Evolutionary conservation across 2,797 vertebrate genomes (phyloP).

Genomic region (Ceyx erithaca): DNA sequence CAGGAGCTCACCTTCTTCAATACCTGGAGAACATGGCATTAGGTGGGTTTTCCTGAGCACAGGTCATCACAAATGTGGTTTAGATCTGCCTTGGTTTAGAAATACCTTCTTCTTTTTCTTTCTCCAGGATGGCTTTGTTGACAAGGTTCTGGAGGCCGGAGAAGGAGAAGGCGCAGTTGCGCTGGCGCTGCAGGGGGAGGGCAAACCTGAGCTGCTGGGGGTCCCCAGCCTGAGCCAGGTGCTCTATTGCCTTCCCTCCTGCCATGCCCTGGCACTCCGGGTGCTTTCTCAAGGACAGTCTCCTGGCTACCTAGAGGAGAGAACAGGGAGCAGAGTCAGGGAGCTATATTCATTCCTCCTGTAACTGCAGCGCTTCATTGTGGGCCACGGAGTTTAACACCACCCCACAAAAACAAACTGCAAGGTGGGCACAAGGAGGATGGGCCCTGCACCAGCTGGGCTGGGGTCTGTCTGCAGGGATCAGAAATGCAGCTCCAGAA

Average conservation of each 20-base stretch:
- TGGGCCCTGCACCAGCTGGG: not conserved
- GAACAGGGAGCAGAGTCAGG: not conserved
- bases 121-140: slow-evolving; percentile 77
- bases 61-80: not conserved
- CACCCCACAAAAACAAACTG: not conserved
- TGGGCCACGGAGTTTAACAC: not conserved
- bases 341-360: not conserved
- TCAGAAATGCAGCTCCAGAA: not conserved
- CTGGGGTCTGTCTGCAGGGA: not conserved
- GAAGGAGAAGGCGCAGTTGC: slow-evolving; percentile 93
- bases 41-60: not conserved
- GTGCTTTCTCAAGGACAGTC: slow-evolving; percentile 87
- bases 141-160: slow-evolving; percentile 85
- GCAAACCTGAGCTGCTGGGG: slow-evolving; percentile 73
- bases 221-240: slow-evolving; percentile 86
- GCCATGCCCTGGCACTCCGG: slow-evolving; percentile 84
- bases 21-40: not conserved
- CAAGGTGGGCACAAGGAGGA: not conserved
- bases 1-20: slow-evolving; percentile 83
- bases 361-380: not conserved
- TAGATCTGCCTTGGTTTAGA: not conserved
- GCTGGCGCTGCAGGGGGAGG: slow-evolving; percentile 83
- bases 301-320: slow-evolving; percentile 87
- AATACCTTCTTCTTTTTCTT: slow-evolving; percentile 92
- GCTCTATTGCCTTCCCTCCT: slow-evolving; percentile 93